Percentiles rank a stretch among this genome's conserved stretches.
These are phyloP conservation scores for Poecilia picta DNA, from an alignment of 2,797 vertebrate species.

Conservation along the genomic window DNA sequence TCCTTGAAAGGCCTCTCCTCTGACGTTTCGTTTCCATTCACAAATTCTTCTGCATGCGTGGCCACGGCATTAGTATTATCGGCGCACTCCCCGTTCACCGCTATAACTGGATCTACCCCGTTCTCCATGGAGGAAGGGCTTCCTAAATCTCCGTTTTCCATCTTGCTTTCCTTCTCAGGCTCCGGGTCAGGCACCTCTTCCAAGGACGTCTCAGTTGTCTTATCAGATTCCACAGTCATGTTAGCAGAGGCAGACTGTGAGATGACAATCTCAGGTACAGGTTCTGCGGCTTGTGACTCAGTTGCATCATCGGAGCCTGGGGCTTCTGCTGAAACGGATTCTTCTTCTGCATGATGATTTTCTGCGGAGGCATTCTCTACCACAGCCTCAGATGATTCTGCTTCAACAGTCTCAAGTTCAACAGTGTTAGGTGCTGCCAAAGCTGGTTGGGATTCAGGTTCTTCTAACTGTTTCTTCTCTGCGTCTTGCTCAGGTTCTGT, in stretches of 20 bases:
- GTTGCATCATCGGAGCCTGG: conserved; percentile 24
- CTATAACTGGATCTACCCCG: conserved; percentile 38
- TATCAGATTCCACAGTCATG: conserved; percentile 51
- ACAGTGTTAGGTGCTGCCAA: conserved; percentile 25
- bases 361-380: conserved; percentile 23
- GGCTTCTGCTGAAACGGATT: conserved; percentile 32
- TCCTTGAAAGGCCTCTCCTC: conserved; percentile 66
- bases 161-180: conserved; percentile 52
- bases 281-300: conserved; percentile 55
- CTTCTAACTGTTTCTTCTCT: conserved; percentile 35
- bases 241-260: conserved; percentile 68
- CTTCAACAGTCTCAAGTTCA: conserved; percentile 25
- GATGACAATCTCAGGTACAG: conserved; percentile 75
- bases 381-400: conserved; percentile 25
- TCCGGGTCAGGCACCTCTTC: conserved; percentile 48
- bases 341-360: conserved; percentile 33
- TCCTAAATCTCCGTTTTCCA: conserved; percentile 78
- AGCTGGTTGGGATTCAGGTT: conserved; percentile 34
- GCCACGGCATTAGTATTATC: conserved; percentile 34
- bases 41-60: conserved; percentile 62
- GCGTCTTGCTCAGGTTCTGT: conserved; percentile 27
- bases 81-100: conserved; percentile 73
- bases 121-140: conserved; percentile 50
- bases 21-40: conserved; percentile 72
- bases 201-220: conserved; percentile 23